A percentile compares a stretch with the other conserved stretches of the same genome.
phyloP scores from a whole-genome alignment of 2,888 invertebrate genomes.

The Agriopis aurantiaria region DNA sequence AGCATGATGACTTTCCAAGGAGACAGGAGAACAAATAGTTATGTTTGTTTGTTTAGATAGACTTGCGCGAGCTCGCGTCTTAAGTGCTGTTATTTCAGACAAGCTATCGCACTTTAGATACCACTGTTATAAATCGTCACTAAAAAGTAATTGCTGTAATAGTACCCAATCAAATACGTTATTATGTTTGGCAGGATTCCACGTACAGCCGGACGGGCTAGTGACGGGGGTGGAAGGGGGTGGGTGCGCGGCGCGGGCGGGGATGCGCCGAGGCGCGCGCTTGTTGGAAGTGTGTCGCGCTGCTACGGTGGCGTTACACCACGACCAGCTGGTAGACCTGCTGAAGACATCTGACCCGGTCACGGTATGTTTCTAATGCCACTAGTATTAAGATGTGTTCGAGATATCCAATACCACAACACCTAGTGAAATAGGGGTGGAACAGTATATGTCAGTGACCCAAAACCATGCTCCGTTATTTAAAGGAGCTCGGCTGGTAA shows the following conservation, averaged over 20 bases:
- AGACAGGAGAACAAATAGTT: no score
- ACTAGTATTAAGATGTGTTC: no score
- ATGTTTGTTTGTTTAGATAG: not conserved
- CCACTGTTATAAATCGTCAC: no score
- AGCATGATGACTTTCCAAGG: no score
- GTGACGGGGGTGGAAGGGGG: constrained; percentile 95
- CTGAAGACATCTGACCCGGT: constrained; percentile 95
- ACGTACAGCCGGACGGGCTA: constrained; percentile 96
- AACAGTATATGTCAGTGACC: no score
- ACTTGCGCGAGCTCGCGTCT: no score
- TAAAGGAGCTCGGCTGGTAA: no score
- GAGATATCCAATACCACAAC: no score
- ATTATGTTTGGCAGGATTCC: constrained; percentile 87
- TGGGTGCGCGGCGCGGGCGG: constrained; percentile 91
- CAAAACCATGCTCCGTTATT: no score
- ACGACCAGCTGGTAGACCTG: constrained; percentile 97
- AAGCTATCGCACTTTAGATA: no score
- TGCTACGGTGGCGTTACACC: constrained; percentile 94
- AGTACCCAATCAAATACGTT: not conserved
- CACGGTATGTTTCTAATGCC: constrained; percentile 83
- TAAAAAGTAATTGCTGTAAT: not conserved
- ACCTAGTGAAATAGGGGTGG: no score
- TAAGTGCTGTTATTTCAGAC: no score
- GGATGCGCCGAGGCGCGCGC: constrained; percentile 95
- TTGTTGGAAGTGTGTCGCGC: constrained; percentile 97